Evolutionary conservation across 2,113 vertebrate genomes (phyloP).

Genomic region (Tapirus terrestris): DNA sequence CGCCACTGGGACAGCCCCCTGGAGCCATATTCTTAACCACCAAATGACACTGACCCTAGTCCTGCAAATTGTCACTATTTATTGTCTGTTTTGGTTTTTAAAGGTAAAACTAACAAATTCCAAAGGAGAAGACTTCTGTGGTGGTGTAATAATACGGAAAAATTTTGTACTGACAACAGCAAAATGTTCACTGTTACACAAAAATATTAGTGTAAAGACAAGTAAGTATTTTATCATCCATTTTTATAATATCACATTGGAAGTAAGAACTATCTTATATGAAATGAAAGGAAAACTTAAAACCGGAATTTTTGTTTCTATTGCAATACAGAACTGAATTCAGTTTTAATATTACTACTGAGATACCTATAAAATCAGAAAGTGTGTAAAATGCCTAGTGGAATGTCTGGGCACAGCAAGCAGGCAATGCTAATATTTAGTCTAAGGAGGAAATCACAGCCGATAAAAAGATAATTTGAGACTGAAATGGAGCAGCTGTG

Average conservation of each 20-base stretch:
- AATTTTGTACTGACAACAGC: conserved; percentile 90
- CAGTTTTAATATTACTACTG: too few species aligned
- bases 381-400: too few species aligned
- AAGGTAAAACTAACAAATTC: conserved; percentile 88
- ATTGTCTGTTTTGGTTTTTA: neutral
- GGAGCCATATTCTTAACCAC: neutral
- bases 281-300: neutral
- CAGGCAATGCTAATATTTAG: neutral
- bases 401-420: too few species aligned
- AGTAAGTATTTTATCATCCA: conserved; percentile 83
- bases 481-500: neutral
- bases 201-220: conserved; percentile 64
- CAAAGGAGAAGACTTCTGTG: conserved; percentile 86
- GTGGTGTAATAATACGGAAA: conserved; percentile 89
- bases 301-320: neutral
- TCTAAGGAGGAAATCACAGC: neutral
- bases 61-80: neutral
- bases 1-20: too few species aligned
- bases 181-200: conserved; percentile 84
- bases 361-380: neutral
- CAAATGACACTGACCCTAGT: too few species aligned
- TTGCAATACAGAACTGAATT: neutral
- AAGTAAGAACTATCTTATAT: neutral
- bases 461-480: neutral
- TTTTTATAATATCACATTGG: neutral